Conservation (phyloP, 1,140 invertebrate species). For the Acromyrmex heyeri region DNA sequence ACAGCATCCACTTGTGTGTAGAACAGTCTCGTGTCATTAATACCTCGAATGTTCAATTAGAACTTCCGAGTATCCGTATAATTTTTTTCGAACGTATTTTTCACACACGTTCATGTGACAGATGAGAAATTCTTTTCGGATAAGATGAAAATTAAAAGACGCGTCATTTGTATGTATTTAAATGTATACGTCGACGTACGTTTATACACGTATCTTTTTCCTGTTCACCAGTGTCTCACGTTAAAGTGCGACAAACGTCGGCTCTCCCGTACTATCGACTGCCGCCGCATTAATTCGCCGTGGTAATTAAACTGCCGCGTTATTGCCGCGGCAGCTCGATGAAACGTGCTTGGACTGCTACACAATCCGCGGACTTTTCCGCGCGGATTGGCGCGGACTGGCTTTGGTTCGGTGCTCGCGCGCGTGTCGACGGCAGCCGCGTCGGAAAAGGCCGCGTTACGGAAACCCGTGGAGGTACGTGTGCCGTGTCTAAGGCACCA, state of each 20-base stretch:
- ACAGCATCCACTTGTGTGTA: background rate
- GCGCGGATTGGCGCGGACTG: slow-evolving; percentile 26
- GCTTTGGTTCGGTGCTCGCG: background rate
- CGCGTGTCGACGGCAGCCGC: slow-evolving; percentile 18
- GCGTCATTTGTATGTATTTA: too few species aligned
- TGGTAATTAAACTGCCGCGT: slow-evolving; percentile 78
- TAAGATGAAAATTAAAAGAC: background rate
- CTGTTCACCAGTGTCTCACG: background rate
- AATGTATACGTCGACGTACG: too few species aligned
- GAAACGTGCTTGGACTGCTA: slow-evolving; percentile 67
- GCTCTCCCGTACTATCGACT: slow-evolving; percentile 27
- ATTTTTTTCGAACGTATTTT: background rate
- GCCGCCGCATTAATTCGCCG: slow-evolving; percentile 72
- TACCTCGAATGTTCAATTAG: background rate
- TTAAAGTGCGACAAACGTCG: slow-evolving; percentile 22
- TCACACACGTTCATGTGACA: background rate
- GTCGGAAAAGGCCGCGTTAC: slow-evolving; percentile 40
- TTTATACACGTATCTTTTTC: background rate
- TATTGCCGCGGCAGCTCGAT: slow-evolving; percentile 74
- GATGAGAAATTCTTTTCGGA: background rate
- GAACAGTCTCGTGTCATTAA: background rate
- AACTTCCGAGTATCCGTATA: background rate
- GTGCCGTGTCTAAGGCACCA: slow-evolving; percentile 47
- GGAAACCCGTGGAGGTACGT: slow-evolving; percentile 29
- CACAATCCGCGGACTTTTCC: slow-evolving; percentile 58